phyloP scores from a whole-genome alignment of 2,797 vertebrate genomes.

The Apogon hyalosoma region DNA sequence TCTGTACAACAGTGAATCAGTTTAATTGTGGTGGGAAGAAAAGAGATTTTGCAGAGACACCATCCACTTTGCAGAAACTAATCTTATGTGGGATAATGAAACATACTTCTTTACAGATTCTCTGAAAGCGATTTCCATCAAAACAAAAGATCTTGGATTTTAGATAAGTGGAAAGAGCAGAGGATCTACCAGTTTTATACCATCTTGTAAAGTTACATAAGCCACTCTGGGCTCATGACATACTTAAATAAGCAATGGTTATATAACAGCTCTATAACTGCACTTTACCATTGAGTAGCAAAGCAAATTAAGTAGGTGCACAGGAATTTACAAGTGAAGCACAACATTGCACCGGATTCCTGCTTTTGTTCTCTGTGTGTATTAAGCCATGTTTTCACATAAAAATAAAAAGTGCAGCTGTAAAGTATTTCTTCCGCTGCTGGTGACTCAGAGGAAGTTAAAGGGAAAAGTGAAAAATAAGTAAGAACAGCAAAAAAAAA shows the following conservation, averaged over 20 bases:
- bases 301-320: conserved; percentile 82
- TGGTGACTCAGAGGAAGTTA: conserved; percentile 86
- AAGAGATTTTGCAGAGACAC: conserved; percentile 29
- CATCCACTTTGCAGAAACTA: conserved; percentile 58
- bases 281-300: conserved; percentile 78
- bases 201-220: conserved; percentile 86
- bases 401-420: conserved; percentile 83
- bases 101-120: conserved; percentile 46
- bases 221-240: conserved; percentile 83
- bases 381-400: conserved; percentile 82
- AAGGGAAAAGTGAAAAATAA: conserved; percentile 84
- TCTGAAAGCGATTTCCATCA: conserved; percentile 67
- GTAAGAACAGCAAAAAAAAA: conserved; percentile 67
- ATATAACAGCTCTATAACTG: conserved; percentile 80
- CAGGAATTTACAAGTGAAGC: conserved; percentile 85
- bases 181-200: conserved; percentile 77
- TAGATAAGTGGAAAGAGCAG: conserved; percentile 72
- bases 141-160: conserved; percentile 73
- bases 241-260: conserved; percentile 86
- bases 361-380: conserved; percentile 83
- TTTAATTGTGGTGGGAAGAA: conserved; percentile 47
- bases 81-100: conserved; percentile 70
- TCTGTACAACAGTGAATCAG: conserved; percentile 35
- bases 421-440: conserved; percentile 80
- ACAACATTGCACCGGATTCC: conserved; percentile 83